Conservation (phyloP, 2,113 vertebrate genomes). For the Arizona elegans region DNA sequence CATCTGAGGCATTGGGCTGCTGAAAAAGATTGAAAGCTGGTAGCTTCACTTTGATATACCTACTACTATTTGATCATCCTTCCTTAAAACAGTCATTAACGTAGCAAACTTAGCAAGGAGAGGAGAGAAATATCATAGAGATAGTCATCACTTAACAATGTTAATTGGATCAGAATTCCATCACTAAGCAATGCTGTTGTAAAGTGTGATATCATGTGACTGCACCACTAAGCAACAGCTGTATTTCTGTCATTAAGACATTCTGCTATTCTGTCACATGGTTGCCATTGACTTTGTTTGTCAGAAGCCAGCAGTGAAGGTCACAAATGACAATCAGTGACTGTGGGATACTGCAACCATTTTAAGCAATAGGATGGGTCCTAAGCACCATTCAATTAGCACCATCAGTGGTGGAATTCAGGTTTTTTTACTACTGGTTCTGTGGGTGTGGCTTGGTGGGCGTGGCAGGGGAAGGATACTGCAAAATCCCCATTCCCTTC, state of each 20-base stretch:
- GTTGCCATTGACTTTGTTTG: neutral
- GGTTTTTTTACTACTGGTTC: too few species aligned
- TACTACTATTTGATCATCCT: neutral
- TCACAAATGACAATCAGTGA: neutral
- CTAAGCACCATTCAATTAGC: neutral
- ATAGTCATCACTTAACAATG: neutral
- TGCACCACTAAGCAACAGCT: neutral
- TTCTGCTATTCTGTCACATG: too few species aligned
- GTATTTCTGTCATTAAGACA: neutral
- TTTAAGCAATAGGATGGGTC: neutral
- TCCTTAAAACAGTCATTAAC: neutral
- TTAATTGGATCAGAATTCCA: neutral
- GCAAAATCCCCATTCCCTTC: too few species aligned
- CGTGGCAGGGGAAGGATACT: too few species aligned
- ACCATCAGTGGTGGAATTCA: too few species aligned
- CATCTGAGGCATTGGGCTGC: neutral
- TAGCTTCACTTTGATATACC: constrained; percentile 1
- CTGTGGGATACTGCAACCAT: neutral
- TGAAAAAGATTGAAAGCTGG: neutral
- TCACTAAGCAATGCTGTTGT: neutral
- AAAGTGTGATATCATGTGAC: neutral
- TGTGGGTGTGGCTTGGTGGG: too few species aligned
- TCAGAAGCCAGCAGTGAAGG: neutral
- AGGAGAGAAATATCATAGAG: neutral
- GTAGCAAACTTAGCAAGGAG: neutral